phyloP scores from a whole-genome alignment of 2,113 vertebrate genomes.

The Vulpes lagopus region DNA sequence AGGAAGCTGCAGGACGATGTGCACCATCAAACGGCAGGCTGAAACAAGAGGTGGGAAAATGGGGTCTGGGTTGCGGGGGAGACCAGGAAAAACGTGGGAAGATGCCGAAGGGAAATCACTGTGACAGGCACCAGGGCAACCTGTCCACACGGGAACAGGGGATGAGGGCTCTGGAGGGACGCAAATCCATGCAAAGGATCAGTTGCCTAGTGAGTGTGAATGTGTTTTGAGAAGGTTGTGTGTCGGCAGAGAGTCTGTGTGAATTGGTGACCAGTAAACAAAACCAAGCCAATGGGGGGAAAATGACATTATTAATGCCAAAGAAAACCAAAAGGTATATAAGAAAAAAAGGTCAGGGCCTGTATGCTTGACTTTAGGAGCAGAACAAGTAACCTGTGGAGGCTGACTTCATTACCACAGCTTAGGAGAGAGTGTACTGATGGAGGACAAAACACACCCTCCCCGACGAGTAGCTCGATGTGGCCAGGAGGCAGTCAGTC shows the following conservation, averaged over 20 bases:
- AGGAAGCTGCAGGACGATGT: background rate
- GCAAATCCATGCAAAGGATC: background rate
- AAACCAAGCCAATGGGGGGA: background rate
- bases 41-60: background rate
- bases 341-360: background rate
- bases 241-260: background rate
- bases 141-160: background rate
- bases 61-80: background rate
- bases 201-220: background rate
- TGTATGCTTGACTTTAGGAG: background rate
- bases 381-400: background rate
- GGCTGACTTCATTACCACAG: background rate
- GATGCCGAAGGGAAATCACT: background rate
- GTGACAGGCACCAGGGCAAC: background rate
- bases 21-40: background rate
- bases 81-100: background rate
- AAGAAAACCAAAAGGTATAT: background rate
- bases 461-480: rapidly evolving
- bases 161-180: background rate
- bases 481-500: background rate
- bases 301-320: background rate
- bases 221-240: background rate
- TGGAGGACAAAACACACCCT: rapidly evolving
- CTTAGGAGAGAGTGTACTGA: background rate
- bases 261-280: background rate